These are phyloP conservation scores for Pseudorhombus dupliciocellatus DNA, from an alignment of 2,113 vertebrate species.

Conservation along the genomic window DNA sequence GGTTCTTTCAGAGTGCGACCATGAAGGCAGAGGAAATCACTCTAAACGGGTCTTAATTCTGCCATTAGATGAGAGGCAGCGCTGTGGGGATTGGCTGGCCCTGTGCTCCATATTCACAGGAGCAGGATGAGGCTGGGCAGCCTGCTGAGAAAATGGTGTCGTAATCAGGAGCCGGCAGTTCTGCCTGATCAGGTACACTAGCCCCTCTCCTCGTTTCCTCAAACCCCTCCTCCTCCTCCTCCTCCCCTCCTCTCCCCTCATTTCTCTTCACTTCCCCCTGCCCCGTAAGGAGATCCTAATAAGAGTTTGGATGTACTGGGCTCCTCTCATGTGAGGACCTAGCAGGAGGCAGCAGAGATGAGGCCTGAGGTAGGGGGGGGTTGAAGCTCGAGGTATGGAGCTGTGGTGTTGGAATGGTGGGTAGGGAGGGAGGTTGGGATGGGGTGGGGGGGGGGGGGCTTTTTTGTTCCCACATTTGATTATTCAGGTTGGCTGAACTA, in stretches of 20 bases:
- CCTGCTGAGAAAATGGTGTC: conserved; percentile 99
- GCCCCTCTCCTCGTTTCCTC: conserved; percentile 66
- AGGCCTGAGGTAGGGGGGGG: conserved; percentile 70
- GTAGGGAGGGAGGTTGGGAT: conserved; percentile 38
- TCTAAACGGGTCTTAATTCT: conserved; percentile 99
- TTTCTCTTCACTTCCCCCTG: conserved; percentile 64
- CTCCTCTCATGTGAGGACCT: conserved; percentile 76
- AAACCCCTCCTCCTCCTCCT: conserved; percentile 53
- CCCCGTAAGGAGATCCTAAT: conserved; percentile 90
- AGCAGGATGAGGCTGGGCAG: conserved; percentile 90
- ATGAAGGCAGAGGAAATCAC: conserved; percentile 89
- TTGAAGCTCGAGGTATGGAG: conserved; percentile 71
- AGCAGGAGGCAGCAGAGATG: conserved; percentile 78
- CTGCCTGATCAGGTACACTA: conserved; percentile 91
- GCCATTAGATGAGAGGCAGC: conserved; percentile 94
- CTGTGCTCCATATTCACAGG: conserved; percentile 95
- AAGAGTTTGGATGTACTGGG: conserved; percentile 82
- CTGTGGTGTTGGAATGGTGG: conserved; percentile 40
- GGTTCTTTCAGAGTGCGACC: conserved; percentile 73
- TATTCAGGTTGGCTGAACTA: conserved; percentile 93
- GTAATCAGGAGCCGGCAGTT: conserved; percentile 98
- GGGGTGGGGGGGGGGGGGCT: conserved; percentile 43
- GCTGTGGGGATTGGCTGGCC: conserved; percentile 89
- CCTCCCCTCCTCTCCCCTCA: conserved; percentile 51
- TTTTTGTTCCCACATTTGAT: conserved; percentile 90